Conservation (phyloP, 2,888 invertebrate species). For the Rhabditoides inermis region DNA sequence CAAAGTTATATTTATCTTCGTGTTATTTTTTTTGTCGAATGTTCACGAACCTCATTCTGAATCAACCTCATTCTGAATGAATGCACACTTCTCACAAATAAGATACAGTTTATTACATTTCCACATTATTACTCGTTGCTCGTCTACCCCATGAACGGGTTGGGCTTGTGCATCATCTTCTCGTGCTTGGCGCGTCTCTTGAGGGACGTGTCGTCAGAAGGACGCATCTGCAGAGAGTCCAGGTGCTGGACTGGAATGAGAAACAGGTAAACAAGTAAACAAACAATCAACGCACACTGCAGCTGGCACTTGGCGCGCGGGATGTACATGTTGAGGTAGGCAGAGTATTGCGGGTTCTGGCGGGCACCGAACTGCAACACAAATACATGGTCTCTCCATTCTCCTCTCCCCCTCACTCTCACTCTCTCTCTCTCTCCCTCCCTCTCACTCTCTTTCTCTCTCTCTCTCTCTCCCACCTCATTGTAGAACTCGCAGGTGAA, state of each 20-base stretch:
- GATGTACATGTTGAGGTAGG: slow-evolving; percentile 47
- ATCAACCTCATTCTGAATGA: too few relatives aligned
- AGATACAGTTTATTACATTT: background rate
- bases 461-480: slow-evolving; percentile 9
- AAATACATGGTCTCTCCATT: background rate
- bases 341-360: slow-evolving; percentile 37
- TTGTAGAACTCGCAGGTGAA: slow-evolving; percentile 51
- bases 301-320: slow-evolving; percentile 30
- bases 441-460: background rate
- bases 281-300: slow-evolving; percentile 10
- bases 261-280: background rate
- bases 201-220: slow-evolving; percentile 32
- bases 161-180: slow-evolving; percentile 20
- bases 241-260: slow-evolving; percentile 24
- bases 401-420: background rate
- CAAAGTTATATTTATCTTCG: too few relatives aligned
- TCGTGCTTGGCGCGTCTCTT: slow-evolving; percentile 26
- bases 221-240: slow-evolving; percentile 30
- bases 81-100: background rate
- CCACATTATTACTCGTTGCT: slow-evolving; percentile 1
- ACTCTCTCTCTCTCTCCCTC: background rate
- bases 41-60: too few relatives aligned
- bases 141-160: slow-evolving; percentile 30
- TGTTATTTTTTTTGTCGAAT: too few relatives aligned
- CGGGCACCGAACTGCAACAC: slow-evolving; percentile 15